Conservation (phyloP, 2,797 vertebrate genomes). For the Chaunax sp. region DNA sequence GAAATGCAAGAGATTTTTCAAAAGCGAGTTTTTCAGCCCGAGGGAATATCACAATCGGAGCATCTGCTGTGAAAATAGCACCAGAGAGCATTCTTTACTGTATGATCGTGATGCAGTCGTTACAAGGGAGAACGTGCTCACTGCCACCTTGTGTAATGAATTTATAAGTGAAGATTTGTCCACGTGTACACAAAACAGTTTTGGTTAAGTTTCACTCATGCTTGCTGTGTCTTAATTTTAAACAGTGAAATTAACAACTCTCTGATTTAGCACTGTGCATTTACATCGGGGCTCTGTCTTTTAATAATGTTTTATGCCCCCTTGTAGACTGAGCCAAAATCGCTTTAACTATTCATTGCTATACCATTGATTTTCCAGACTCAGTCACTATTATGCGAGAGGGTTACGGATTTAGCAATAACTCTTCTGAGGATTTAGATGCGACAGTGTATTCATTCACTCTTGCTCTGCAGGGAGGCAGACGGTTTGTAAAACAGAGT, state of each 20-base stretch:
- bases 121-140: conserved; percentile 4
- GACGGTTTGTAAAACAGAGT: conserved; percentile 20
- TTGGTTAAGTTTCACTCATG: conserved; percentile 1
- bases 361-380: conserved; percentile 34
- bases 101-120: conserved; percentile 19
- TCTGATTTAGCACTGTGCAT: background rate
- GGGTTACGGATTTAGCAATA: conserved; percentile 38
- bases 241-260: conserved; percentile 1
- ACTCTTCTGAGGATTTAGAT: conserved; percentile 28
- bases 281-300: conserved; percentile 8
- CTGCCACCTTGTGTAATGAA: background rate
- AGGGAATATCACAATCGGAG: conserved; percentile 15
- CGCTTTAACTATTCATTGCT: conserved; percentile 11
- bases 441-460: conserved; percentile 12
- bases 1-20: conserved; percentile 34
- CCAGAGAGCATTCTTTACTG: conserved; percentile 5
- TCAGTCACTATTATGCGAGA: conserved; percentile 36
- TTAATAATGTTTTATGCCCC: conserved; percentile 23
- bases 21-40: conserved; percentile 23
- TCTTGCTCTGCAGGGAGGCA: conserved; percentile 14
- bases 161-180: background rate
- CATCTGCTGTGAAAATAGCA: conserved; percentile 15
- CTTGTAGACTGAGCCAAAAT: conserved; percentile 14
- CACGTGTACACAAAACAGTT: background rate
- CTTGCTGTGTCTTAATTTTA: conserved; percentile 13